Percentiles rank a stretch among this genome's conserved stretches.
Conservation (phyloP, 1,140 invertebrate species). For the Lordiphosa mommai region DNA sequence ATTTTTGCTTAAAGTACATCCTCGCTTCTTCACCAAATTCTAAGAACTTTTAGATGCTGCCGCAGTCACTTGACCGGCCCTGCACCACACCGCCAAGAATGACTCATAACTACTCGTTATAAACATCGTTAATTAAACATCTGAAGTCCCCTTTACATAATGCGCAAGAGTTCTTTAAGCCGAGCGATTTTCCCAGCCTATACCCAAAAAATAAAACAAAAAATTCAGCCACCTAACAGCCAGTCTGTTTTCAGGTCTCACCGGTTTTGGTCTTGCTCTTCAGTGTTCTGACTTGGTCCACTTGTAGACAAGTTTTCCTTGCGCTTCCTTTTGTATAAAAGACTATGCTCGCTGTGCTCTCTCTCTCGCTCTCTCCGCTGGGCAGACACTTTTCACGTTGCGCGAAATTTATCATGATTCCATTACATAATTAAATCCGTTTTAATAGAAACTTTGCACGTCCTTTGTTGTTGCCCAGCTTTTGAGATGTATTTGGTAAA, state of each 20-base stretch:
- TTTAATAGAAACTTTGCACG: conserved; percentile 76
- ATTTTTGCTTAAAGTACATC: no score
- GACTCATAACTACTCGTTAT: conserved; percentile 4
- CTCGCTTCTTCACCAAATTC: no score
- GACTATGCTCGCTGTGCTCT: background rate
- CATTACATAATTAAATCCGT: conserved; percentile 79
- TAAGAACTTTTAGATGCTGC: no score
- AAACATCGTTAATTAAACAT: conserved; percentile 9
- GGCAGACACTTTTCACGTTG: conserved; percentile 75
- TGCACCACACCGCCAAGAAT: no score
- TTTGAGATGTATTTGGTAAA: conserved; percentile 74
- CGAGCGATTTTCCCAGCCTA: background rate
- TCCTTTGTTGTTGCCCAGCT: conserved; percentile 54
- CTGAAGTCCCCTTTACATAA: background rate
- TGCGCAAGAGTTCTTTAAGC: no score
- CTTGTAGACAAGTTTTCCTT: conserved; percentile 30
- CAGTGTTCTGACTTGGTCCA: conserved; percentile 19
- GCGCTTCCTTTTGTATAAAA: conserved; percentile 20
- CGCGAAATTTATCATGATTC: conserved; percentile 78
- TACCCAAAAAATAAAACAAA: background rate
- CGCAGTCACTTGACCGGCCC: no score
- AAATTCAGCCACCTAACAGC: background rate
- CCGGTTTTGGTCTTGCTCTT: conserved; percentile 1
- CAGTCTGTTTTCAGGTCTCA: background rate
- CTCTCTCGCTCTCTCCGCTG: conserved; percentile 2